phyloP scores from a whole-genome alignment of 30 jellyfish, hydroid and myxozoan species.

The Aurelia coerulea region DNA sequence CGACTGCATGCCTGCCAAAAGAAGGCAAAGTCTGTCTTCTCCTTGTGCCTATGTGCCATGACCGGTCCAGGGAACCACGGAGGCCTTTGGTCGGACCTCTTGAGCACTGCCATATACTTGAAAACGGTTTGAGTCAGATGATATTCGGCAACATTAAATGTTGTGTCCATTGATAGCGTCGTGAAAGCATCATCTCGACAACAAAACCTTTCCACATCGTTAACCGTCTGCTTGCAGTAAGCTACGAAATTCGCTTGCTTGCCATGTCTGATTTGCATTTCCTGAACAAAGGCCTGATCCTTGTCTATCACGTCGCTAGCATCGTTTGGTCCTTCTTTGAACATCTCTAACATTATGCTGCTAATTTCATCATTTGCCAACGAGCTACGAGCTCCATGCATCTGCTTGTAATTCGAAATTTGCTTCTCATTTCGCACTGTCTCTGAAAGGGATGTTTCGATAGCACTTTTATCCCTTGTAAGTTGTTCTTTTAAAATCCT shows the following conservation, averaged over 20 bases:
- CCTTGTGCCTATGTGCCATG: slow-evolving; percentile 20
- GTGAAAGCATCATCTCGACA: background rate
- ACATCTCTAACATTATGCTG: too few species aligned
- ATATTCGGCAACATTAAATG: slow-evolving; percentile 8
- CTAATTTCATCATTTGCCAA: too few species aligned
- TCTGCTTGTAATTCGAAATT: too few species aligned
- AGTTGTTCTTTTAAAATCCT: background rate
- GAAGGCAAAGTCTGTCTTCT: background rate
- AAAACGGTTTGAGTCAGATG: slow-evolving; percentile 5
- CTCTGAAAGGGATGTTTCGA: background rate
- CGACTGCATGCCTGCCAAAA: slow-evolving; percentile 16
- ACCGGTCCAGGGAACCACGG: slow-evolving; percentile 48
- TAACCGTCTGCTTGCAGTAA: background rate
- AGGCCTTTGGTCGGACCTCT: background rate
- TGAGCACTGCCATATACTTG: slow-evolving; percentile 11
- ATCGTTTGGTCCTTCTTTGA: too few species aligned
- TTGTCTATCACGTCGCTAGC: too few species aligned
- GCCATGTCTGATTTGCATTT: too few species aligned
- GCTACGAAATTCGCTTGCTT: background rate
- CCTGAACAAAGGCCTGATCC: too few species aligned
- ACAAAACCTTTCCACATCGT: slow-evolving; percentile 7
- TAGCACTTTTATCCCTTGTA: background rate
- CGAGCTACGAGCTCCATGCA: too few species aligned
- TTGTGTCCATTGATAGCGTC: slow-evolving; percentile 4
- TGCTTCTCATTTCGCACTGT: background rate